Conservation (phyloP, 2,888 invertebrate genomes). For the Carcina quercana region DNA sequence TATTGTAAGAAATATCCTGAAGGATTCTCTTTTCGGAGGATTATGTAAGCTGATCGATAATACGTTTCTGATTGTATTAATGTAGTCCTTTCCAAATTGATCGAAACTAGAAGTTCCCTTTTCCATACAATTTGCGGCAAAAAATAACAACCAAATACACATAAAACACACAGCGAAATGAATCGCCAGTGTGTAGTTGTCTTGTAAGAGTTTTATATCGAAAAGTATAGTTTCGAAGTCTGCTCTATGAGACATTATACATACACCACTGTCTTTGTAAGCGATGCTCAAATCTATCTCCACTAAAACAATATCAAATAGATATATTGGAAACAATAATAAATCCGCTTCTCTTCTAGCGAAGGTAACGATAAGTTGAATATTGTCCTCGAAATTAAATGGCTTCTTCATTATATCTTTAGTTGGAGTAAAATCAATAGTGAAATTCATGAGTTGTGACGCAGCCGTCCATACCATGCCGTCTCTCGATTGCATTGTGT, state of each 20-base stretch:
- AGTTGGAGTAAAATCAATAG: slow-evolving; percentile 37
- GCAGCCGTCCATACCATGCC: slow-evolving; percentile 51
- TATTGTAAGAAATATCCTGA: slow-evolving; percentile 47
- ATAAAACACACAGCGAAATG: slow-evolving; percentile 35
- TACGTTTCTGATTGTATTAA: slow-evolving; percentile 46
- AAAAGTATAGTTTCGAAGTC: slow-evolving; percentile 49
- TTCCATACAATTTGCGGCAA: slow-evolving; percentile 37
- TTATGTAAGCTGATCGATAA: slow-evolving; percentile 41
- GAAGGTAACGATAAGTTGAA: slow-evolving; percentile 42
- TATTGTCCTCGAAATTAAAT: slow-evolving; percentile 42
- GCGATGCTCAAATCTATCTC: slow-evolving; percentile 47
- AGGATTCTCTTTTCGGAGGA: slow-evolving; percentile 38
- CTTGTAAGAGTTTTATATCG: slow-evolving; percentile 31
- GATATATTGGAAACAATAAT: slow-evolving; percentile 48
- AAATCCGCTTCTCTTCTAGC: slow-evolving; percentile 47
- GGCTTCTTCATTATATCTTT: slow-evolving; percentile 27
- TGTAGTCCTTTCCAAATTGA: slow-evolving; percentile 52
- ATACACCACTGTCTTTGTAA: slow-evolving; percentile 53
- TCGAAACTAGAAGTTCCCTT: slow-evolving; percentile 30
- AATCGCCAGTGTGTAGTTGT: slow-evolving; percentile 27
- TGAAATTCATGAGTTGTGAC: slow-evolving; percentile 48
- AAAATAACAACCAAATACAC: slow-evolving; percentile 49
- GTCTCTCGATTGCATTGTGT: slow-evolving; percentile 38
- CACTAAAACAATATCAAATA: slow-evolving; percentile 47
- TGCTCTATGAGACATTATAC: slow-evolving; percentile 48